Conservation (phyloP, 2,888 invertebrate species). For the Chaitophorus viminalis region DNA sequence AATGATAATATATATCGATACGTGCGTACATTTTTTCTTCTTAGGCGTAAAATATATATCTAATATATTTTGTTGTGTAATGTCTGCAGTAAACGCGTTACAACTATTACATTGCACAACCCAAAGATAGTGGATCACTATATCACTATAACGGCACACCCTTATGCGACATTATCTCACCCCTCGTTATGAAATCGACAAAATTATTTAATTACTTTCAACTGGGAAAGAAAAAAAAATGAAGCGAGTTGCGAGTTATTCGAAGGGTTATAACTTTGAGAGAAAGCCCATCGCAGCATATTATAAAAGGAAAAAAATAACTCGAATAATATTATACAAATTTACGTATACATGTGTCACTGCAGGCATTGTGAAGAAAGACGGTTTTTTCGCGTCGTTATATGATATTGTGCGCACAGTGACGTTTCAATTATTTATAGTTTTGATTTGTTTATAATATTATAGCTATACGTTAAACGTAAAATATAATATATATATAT, state of each 20-base stretch:
- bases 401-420: background rate
- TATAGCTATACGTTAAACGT: background rate
- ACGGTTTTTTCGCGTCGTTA: background rate
- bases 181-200: slow-evolving; percentile 47
- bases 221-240: slow-evolving; percentile 1
- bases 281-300: background rate
- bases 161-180: slow-evolving; percentile 26
- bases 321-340: background rate
- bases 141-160: background rate
- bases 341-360: background rate
- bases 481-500: background rate
- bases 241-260: background rate
- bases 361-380: background rate
- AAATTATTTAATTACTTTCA: slow-evolving; percentile 51
- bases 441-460: background rate
- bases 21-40: background rate
- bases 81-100: background rate
- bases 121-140: no score
- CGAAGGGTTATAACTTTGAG: background rate
- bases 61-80: background rate
- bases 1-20: background rate
- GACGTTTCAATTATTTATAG: slow-evolving; percentile 39
- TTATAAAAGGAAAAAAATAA: background rate
- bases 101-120: background rate
- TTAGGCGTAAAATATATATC: no score